Percentiles rank a stretch among this genome's conserved stretches.
Evolutionary conservation across 2,888 invertebrate genomes (phyloP).

Genomic region (Nemotelus nigrinus): DNA sequence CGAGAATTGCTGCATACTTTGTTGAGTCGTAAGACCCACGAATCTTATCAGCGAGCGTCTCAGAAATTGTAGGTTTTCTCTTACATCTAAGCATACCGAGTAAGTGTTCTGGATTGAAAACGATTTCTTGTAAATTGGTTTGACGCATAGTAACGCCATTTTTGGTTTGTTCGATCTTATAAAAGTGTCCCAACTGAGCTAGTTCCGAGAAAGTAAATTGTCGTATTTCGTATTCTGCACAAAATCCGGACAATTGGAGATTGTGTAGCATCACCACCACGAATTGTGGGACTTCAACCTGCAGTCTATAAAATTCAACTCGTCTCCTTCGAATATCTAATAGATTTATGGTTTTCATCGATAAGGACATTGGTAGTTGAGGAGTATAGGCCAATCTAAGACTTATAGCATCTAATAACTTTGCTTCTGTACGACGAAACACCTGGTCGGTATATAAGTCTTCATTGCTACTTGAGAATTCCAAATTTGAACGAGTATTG

Average conservation of each 20-base stretch:
- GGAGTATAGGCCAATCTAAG: background rate
- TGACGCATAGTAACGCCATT: background rate
- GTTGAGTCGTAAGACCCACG: background rate
- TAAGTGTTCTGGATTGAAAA: background rate
- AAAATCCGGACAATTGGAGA: background rate
- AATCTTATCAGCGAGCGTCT: background rate
- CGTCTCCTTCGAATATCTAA: background rate
- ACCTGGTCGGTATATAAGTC: conserved; percentile 14
- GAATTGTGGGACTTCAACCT: background rate
- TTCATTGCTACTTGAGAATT: background rate
- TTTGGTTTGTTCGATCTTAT: background rate
- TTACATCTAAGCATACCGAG: background rate
- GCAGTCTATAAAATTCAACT: background rate
- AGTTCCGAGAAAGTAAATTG: conserved; percentile 1
- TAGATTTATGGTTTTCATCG: background rate
- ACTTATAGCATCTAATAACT: background rate
- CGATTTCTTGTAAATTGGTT: background rate
- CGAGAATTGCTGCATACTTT: background rate
- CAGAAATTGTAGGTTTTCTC: background rate
- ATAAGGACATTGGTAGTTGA: background rate
- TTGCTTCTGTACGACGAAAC: background rate
- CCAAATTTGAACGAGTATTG: background rate
- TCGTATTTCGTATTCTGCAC: background rate
- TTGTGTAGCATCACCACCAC: background rate
- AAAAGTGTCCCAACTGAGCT: background rate